These are phyloP conservation scores for Arvicanthis niloticus DNA, from an alignment of 2,113 vertebrate genomes.

Conservation along the genomic window DNA sequence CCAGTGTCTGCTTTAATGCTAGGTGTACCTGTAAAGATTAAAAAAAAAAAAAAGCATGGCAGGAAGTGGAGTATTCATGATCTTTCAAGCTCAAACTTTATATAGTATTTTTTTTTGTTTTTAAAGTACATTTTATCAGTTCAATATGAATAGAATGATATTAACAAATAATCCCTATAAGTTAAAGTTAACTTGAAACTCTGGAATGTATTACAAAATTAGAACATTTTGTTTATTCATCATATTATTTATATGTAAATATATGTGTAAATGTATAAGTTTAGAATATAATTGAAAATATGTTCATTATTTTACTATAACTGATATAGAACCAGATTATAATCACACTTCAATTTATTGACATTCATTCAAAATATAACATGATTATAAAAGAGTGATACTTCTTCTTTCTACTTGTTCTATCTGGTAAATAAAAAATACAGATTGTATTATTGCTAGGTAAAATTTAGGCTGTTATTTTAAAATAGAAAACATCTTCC, in stretches of 20 bases:
- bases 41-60: neutral
- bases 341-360: neutral
- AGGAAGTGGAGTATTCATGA: neutral
- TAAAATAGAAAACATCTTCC: neutral
- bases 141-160: neutral
- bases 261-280: neutral
- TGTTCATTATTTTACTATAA: neutral
- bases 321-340: neutral
- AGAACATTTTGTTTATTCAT: neutral
- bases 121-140: neutral
- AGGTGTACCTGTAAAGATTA: neutral
- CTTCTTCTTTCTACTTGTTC: neutral
- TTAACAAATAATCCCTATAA: neutral
- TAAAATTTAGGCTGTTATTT: neutral
- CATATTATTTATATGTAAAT: neutral
- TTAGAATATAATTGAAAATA: neutral
- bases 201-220: neutral
- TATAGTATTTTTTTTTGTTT: neutral
- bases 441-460: neutral
- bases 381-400: neutral
- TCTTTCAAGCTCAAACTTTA: neutral
- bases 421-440: neutral
- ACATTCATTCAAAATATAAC: neutral
- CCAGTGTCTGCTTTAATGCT: too few species aligned
- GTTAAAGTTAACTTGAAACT: neutral